phyloP scores from a whole-genome alignment of 2,113 vertebrate genomes.

The Protomyctophum bolini region DNA sequence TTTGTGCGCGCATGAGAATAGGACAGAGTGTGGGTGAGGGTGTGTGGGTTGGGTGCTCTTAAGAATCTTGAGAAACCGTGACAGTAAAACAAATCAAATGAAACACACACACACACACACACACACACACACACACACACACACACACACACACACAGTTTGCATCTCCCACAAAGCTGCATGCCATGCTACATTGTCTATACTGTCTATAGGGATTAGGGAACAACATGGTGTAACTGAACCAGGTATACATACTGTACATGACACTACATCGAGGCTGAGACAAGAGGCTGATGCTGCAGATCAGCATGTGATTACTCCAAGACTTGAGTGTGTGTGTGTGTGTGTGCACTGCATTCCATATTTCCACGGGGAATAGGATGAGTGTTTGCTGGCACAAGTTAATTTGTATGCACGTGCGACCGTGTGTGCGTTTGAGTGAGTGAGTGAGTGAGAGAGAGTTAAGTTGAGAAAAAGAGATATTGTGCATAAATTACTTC shows the following conservation, averaged over 20 bases:
- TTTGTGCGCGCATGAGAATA: neutral
- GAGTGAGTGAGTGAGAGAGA: too few species aligned
- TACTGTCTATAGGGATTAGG: conserved; percentile 3
- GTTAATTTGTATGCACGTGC: neutral
- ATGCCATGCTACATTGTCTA: neutral
- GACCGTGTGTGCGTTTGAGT: neutral
- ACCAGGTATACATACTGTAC: conserved; percentile 3
- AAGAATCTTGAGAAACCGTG: conserved; percentile 3
- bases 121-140: neutral
- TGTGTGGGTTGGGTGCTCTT: conserved; percentile 17
- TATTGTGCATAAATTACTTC: neutral
- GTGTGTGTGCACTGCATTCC: conserved; percentile 29
- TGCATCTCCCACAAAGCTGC: neutral
- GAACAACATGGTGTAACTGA: neutral
- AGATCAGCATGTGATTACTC: conserved; percentile 52
- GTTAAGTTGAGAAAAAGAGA: neutral
- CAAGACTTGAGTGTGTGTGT: conserved; percentile 26
- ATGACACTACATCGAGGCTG: conserved; percentile 32
- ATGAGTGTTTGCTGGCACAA: neutral
- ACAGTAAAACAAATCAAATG: neutral
- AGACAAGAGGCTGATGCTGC: conserved; percentile 45
- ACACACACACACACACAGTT: neutral
- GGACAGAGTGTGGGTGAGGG: too few species aligned
- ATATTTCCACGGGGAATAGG: conserved; percentile 33
- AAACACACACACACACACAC: conserved; percentile 11